A percentile compares a stretch with the other conserved stretches of the same genome.
Evolutionary conservation across 2,888 invertebrate genomes (phyloP).

Genomic region (Aspidiotus rigidus): DNA sequence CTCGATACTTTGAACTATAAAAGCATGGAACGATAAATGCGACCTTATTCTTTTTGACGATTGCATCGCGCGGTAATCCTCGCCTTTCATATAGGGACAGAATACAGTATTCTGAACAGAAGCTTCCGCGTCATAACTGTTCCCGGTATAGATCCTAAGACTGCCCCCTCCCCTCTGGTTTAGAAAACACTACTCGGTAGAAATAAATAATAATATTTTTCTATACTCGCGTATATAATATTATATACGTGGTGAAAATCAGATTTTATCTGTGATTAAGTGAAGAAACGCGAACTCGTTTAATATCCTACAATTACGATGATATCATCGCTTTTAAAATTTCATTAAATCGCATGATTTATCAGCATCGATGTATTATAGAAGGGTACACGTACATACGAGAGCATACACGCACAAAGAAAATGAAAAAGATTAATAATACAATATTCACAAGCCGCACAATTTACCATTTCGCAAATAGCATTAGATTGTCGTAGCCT

Average conservation of each 20-base stretch:
- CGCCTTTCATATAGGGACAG: no score
- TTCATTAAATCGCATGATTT: constrained; percentile 4
- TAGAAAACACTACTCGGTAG: no score
- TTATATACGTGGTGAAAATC: constrained; percentile 4
- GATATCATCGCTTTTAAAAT: background rate
- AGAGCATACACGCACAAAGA: background rate
- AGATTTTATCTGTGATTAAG: constrained; percentile 4
- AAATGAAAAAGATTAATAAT: no score
- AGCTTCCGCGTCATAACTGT: no score
- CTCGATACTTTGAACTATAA: background rate
- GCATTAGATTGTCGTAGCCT: background rate
- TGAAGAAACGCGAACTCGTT: constrained; percentile 4
- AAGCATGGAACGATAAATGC: background rate
- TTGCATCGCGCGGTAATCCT: background rate
- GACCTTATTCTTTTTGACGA: background rate
- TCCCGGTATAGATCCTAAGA: no score
- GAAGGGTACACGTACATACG: background rate
- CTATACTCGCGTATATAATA: background rate
- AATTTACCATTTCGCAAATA: no score
- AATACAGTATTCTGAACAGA: no score
- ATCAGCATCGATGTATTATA: background rate
- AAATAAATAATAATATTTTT: background rate
- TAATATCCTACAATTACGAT: constrained; percentile 4
- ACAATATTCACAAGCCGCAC: no score
- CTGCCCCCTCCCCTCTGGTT: no score